phyloP scores from a whole-genome alignment of 2,113 vertebrate species.

The Gopherus flavomarginatus region DNA sequence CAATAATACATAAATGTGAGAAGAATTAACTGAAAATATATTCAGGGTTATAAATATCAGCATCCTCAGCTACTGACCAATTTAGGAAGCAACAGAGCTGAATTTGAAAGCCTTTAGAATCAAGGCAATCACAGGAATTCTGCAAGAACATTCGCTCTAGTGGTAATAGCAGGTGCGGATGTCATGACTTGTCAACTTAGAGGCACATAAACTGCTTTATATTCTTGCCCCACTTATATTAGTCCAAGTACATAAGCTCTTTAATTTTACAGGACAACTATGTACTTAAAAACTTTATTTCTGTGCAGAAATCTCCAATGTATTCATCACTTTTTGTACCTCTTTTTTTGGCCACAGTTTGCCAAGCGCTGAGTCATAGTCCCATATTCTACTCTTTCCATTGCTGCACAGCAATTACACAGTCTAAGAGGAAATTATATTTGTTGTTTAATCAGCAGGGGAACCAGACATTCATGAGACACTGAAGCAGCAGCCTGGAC shows the following conservation, averaged over 20 bases:
- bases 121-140: conserved; percentile 35
- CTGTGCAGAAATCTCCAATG: conserved; percentile 52
- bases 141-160: conserved; percentile 27
- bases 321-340: conserved; percentile 43
- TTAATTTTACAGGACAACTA: conserved; percentile 68
- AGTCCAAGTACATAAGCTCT: conserved; percentile 46
- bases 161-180: conserved; percentile 12
- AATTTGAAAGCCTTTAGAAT: conserved; percentile 40
- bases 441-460: conserved; percentile 67
- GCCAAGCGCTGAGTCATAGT: conserved; percentile 73
- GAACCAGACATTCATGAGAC: conserved; percentile 43
- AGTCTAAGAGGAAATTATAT: conserved; percentile 47
- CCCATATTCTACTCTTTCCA: conserved; percentile 72
- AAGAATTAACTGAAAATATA: conserved; percentile 40
- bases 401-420: conserved; percentile 71
- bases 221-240: conserved; percentile 51
- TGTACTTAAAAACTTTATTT: conserved; percentile 65
- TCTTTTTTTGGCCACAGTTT: conserved; percentile 61
- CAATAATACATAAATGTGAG: conserved; percentile 8
- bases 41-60: conserved; percentile 44
- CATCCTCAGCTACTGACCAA: conserved; percentile 15
- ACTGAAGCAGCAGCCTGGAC: not conserved
- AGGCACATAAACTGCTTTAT: conserved; percentile 55
- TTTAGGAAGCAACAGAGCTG: conserved; percentile 45
- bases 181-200: conserved; percentile 44